Conservation (phyloP, 2,888 invertebrate genomes). For the Diplolepis rosae region DNA sequence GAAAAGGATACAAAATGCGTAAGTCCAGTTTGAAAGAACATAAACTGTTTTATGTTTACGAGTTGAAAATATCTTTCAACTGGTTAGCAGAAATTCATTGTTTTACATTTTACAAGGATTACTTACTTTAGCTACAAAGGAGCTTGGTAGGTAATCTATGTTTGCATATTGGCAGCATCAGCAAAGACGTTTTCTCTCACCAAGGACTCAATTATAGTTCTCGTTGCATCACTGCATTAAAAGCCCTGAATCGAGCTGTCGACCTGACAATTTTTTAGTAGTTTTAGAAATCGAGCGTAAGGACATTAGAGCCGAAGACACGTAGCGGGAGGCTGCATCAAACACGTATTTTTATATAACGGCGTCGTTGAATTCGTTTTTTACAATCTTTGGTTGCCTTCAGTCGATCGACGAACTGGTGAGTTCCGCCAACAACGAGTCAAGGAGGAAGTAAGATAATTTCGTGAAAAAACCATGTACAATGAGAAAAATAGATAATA, state of each 20-base stretch:
- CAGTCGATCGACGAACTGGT: neutral
- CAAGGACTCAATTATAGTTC: conserved; percentile 60
- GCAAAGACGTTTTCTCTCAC: conserved; percentile 57
- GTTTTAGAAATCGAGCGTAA: conserved; percentile 70
- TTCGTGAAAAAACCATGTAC: neutral
- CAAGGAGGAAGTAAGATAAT: neutral
- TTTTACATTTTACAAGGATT: too few relatives aligned
- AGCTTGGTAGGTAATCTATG: too few relatives aligned
- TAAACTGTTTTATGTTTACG: too few relatives aligned
- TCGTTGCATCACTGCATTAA: conserved; percentile 50
- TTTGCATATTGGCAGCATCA: neutral
- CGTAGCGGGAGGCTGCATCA: conserved; percentile 37
- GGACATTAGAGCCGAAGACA: conserved; percentile 58
- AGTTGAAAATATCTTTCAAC: too few relatives aligned
- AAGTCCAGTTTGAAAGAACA: too few relatives aligned
- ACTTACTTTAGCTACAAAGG: too few relatives aligned
- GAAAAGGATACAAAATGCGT: too few relatives aligned
- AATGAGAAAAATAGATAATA: too few relatives aligned
- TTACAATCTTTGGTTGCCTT: neutral
- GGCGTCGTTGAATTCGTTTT: neutral
- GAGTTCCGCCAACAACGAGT: neutral
- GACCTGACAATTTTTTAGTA: conserved; percentile 54
- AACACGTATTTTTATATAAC: neutral
- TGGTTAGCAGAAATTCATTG: too few relatives aligned
- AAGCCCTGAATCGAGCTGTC: conserved; percentile 59